Conservation (phyloP, 2,113 vertebrate genomes). For the Psittacara wagleri region DNA sequence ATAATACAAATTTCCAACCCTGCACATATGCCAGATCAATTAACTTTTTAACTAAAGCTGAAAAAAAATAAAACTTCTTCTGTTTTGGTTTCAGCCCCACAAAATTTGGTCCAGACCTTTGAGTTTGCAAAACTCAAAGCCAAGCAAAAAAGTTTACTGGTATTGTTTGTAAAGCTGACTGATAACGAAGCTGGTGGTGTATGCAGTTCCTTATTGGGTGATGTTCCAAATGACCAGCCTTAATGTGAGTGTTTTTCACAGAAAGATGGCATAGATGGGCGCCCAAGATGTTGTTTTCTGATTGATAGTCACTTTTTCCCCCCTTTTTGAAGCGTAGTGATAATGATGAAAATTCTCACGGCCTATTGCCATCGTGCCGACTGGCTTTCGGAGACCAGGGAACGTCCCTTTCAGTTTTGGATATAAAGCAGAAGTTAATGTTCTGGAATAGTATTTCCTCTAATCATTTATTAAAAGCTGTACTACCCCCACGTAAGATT, state of each 20-base stretch:
- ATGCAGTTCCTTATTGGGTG: background rate
- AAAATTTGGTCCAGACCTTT: constrained; percentile 2
- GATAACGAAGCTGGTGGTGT: background rate
- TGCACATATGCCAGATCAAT: background rate
- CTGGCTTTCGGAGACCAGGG: background rate
- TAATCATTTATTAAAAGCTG: background rate
- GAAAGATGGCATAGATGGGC: background rate
- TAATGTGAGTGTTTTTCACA: background rate
- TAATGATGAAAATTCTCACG: background rate
- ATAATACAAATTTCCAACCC: background rate
- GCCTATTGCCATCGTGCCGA: background rate
- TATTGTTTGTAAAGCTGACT: background rate
- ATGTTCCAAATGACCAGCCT: background rate
- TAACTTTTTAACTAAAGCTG: constrained; percentile 25
- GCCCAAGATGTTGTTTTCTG: background rate
- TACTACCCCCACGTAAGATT: background rate
- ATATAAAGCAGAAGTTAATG: background rate
- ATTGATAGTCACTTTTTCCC: background rate
- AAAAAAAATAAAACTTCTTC: background rate
- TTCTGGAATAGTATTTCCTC: background rate
- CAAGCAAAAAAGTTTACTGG: background rate
- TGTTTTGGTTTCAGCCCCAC: constrained; percentile 18
- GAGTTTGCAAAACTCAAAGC: background rate
- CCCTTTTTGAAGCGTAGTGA: background rate
- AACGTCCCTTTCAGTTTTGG: background rate